A percentile compares a stretch with the other conserved stretches of the same genome.
Conservation (phyloP, 2,113 vertebrate species). For the Eclectus roratus region DNA sequence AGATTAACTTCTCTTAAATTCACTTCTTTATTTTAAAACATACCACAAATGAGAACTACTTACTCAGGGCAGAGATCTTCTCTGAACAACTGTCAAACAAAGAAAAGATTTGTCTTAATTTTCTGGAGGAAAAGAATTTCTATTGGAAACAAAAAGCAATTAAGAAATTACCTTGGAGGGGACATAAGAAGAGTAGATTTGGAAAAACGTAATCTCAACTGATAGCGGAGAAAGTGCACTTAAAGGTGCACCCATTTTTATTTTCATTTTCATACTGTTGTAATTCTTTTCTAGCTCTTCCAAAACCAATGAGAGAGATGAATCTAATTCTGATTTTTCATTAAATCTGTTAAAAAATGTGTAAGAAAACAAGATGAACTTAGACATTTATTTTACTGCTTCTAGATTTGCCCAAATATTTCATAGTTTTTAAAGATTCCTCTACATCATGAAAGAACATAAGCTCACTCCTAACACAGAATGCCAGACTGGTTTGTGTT, state of each 20-base stretch:
- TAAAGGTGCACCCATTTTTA: slow-evolving; percentile 51
- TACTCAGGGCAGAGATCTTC: slow-evolving; percentile 39
- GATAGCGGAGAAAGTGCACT: slow-evolving; percentile 62
- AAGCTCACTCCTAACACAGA: neutral
- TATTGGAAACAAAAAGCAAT: neutral
- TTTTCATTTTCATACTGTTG: slow-evolving; percentile 28
- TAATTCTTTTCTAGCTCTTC: slow-evolving; percentile 62
- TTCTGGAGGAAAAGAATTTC: neutral
- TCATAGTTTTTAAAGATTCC: neutral
- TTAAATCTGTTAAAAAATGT: slow-evolving; percentile 14
- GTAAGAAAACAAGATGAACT: neutral
- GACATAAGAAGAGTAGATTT: neutral
- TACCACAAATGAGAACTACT: slow-evolving; percentile 31
- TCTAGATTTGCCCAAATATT: neutral
- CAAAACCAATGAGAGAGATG: slow-evolving; percentile 26
- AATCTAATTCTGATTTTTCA: slow-evolving; percentile 10
- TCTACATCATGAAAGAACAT: fast-evolving
- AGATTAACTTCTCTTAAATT: neutral
- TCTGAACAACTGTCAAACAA: slow-evolving; percentile 51
- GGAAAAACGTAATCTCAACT: slow-evolving; percentile 49
- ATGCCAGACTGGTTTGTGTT: neutral
- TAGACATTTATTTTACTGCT: neutral
- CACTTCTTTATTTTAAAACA: neutral
- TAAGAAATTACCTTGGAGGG: slow-evolving; percentile 9
- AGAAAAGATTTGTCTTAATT: neutral